A percentile compares a stretch with the other conserved stretches of the same genome.
phyloP scores from a whole-genome alignment of 2,797 vertebrate genomes.

The Ataeniobius toweri region DNA sequence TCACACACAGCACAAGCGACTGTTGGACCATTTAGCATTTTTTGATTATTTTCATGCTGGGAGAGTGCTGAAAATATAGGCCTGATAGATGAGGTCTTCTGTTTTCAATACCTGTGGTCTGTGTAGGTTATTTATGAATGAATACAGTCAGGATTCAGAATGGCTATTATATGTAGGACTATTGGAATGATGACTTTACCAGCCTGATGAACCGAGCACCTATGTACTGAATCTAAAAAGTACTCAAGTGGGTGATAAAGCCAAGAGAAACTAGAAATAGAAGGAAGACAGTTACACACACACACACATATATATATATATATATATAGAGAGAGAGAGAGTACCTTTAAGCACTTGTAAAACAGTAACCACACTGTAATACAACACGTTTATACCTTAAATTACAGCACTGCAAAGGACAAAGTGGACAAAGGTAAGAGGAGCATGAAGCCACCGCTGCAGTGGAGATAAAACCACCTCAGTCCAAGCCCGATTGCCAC shows the following conservation, averaged over 20 bases:
- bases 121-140: constrained; percentile 29
- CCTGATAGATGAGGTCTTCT: constrained; percentile 29
- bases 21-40: constrained; percentile 75
- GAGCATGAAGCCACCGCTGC: constrained; percentile 32
- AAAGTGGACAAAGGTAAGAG: constrained; percentile 9
- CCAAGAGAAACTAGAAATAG: neutral
- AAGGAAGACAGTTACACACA: neutral
- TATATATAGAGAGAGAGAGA: too few species aligned
- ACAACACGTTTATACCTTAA: neutral
- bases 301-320: too few species aligned
- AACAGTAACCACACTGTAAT: neutral
- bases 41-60: constrained; percentile 60
- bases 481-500: constrained; percentile 36
- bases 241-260: neutral
- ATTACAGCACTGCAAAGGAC: constrained; percentile 1
- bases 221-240: constrained; percentile 16
- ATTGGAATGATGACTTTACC: constrained; percentile 13
- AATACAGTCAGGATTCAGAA: constrained; percentile 4
- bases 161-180: neutral
- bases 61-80: constrained; percentile 41
- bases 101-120: constrained; percentile 30
- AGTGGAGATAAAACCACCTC: constrained; percentile 36
- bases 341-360: neutral
- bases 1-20: constrained; percentile 78
- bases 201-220: constrained; percentile 10